Evolutionary conservation across 1,140 invertebrate genomes (phyloP).

Genomic region (Leguminivora glycinivorella): DNA sequence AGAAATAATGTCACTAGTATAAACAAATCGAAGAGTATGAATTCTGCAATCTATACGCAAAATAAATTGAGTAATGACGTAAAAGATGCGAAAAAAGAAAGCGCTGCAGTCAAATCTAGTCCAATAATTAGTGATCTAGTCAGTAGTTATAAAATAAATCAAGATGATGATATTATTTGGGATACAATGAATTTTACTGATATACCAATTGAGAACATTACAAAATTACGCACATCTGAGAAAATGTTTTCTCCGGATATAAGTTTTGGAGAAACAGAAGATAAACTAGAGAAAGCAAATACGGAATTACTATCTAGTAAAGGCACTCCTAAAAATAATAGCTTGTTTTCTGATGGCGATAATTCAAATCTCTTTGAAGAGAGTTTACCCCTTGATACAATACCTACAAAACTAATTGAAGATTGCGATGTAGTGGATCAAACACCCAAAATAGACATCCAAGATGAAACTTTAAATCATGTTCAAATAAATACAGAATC

Average conservation of each 20-base stretch:
- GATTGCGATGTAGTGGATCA: constrained; percentile 29
- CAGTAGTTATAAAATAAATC: constrained; percentile 19
- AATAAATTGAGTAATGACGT: not conserved
- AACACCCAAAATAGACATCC: constrained; percentile 32
- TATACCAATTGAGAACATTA: constrained; percentile 52
- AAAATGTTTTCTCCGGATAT: constrained; percentile 61
- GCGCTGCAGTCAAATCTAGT: constrained; percentile 22
- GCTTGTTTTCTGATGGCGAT: constrained; percentile 66
- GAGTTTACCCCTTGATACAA: constrained; percentile 59
- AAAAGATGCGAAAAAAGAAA: constrained; percentile 31
- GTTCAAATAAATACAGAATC: constrained; percentile 54
- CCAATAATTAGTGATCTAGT: constrained; percentile 6
- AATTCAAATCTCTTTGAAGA: constrained; percentile 79
- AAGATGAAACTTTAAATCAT: constrained; percentile 38
- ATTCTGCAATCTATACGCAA: not conserved
- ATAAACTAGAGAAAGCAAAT: constrained; percentile 35
- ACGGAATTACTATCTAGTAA: constrained; percentile 37
- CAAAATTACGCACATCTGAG: constrained; percentile 43
- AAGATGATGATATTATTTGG: constrained; percentile 56
- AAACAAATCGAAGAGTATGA: not conserved
- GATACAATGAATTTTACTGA: constrained; percentile 62
- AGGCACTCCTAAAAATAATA: constrained; percentile 54
- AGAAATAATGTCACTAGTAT: not conserved
- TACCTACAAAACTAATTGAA: constrained; percentile 54
- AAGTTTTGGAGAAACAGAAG: constrained; percentile 56